These are phyloP conservation scores for Temnothorax rugatulus DNA, from an alignment of 2,888 invertebrate species.

Conservation along the genomic window DNA sequence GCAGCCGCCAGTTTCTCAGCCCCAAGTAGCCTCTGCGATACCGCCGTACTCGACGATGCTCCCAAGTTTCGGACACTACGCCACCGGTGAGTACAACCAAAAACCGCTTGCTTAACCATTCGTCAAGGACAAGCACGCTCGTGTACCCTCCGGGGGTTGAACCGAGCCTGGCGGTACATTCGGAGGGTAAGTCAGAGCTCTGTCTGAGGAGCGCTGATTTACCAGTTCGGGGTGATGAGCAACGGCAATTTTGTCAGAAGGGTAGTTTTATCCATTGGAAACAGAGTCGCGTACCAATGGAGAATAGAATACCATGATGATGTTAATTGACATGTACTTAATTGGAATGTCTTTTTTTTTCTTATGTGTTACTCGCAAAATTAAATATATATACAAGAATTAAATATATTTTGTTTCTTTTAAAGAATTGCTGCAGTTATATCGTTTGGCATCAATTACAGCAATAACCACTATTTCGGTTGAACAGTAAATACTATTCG, in stretches of 20 bases:
- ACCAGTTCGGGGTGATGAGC: conserved; percentile 46
- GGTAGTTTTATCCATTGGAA: conserved; percentile 14
- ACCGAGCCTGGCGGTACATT: conserved; percentile 28
- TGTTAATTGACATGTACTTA: neutral
- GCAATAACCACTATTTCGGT: neutral
- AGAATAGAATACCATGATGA: conserved; percentile 4
- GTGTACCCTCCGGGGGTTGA: conserved; percentile 38
- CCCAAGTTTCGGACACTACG: conserved; percentile 91
- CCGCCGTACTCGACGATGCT: conserved; percentile 89
- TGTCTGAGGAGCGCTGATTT: conserved; percentile 61
- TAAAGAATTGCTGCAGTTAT: neutral
- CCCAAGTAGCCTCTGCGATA: conserved; percentile 85
- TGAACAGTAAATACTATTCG: neutral
- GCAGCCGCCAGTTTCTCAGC: conserved; percentile 88
- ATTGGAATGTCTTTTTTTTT: neutral
- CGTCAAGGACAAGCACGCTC: conserved; percentile 47
- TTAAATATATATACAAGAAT: neutral
- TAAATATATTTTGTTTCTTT: neutral
- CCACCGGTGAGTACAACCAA: conserved; percentile 88
- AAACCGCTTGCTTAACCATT: conserved; percentile 62
- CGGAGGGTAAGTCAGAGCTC: conserved; percentile 69
- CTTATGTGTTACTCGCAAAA: neutral
- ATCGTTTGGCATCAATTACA: neutral
- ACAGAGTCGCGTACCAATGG: conserved; percentile 30
- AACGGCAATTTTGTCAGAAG: conserved; percentile 10